phyloP scores from a whole-genome alignment of 2,113 vertebrate species.

The Pseudopipra pipra region DNA sequence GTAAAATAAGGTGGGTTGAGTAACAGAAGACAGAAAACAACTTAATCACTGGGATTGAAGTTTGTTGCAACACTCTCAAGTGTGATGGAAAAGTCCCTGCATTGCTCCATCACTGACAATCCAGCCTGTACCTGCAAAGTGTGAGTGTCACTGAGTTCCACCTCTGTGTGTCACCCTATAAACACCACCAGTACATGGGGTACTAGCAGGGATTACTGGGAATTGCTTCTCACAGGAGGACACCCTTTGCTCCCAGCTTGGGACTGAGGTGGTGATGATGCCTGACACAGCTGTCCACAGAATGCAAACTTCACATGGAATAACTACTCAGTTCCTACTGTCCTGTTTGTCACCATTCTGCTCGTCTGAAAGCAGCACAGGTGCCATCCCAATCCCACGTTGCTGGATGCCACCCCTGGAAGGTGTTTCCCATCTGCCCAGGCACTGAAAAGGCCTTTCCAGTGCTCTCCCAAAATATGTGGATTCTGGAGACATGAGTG shows the following conservation, averaged over 20 bases:
- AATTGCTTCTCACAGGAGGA: not conserved
- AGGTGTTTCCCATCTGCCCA: not conserved
- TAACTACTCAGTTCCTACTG: no score
- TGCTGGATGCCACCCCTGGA: not conserved
- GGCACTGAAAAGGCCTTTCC: not conserved
- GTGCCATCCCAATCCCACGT: not conserved
- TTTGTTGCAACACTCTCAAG: not conserved
- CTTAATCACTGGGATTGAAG: not conserved
- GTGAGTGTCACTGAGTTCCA: not conserved
- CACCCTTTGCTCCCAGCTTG: accelerated
- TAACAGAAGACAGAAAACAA: not conserved
- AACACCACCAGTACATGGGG: not conserved
- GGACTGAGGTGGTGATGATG: not conserved
- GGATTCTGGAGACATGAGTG: not conserved
- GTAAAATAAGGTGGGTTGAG: not conserved
- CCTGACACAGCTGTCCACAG: accelerated
- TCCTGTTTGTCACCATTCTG: no score
- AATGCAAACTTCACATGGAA: not conserved
- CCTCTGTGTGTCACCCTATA: not conserved
- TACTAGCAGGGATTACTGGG: not conserved
- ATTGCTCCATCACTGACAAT: not conserved
- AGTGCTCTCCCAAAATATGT: not conserved
- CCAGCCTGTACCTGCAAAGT: not conserved
- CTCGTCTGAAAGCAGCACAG: not conserved
- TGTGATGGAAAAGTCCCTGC: not conserved